Percentiles rank a stretch among this genome's conserved stretches.
Evolutionary conservation across 2,888 invertebrate species (phyloP).

Genomic region (Neria commutata): DNA sequence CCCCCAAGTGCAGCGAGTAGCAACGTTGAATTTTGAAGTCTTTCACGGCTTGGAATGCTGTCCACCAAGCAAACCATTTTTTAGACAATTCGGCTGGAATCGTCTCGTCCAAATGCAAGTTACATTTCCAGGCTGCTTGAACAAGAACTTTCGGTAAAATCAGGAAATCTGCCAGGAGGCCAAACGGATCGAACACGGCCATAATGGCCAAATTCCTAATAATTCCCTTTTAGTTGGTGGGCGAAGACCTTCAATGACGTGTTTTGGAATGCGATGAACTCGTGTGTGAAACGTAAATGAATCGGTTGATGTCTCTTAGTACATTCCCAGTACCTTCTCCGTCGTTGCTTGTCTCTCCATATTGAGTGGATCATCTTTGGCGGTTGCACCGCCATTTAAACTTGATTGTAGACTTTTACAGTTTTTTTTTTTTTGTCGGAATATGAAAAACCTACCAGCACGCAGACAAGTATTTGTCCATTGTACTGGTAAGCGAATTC

Average conservation of each 20-base stretch:
- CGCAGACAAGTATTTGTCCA: too few relatives aligned
- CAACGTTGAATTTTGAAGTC: slow-evolving; percentile 7
- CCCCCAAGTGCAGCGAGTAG: slow-evolving; percentile 2
- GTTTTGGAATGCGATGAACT: slow-evolving; percentile 6
- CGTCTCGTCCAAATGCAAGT: slow-evolving; percentile 15
- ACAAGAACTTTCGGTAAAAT: slow-evolving; percentile 20
- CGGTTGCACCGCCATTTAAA: neutral
- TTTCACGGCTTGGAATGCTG: slow-evolving; percentile 10
- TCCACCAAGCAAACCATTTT: slow-evolving; percentile 20
- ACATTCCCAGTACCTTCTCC: slow-evolving; percentile 29
- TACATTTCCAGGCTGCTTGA: slow-evolving; percentile 17
- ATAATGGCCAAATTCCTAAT: slow-evolving; percentile 10
- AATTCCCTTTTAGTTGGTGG: slow-evolving; percentile 24
- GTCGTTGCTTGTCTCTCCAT: neutral
- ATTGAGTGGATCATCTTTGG: neutral
- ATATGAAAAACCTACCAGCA: too few relatives aligned
- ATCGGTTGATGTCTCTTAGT: slow-evolving; percentile 28
- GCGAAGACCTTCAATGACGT: neutral
- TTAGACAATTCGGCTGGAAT: slow-evolving; percentile 13
- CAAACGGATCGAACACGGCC: slow-evolving; percentile 26
- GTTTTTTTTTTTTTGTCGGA: too few relatives aligned
- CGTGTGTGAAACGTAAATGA: slow-evolving; percentile 15
- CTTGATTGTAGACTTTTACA: neutral
- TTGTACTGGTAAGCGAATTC: too few relatives aligned
- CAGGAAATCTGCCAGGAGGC: slow-evolving; percentile 34